Conservation (phyloP, 2,797 vertebrate species). For the Oceanodroma leucorhoa region DNA sequence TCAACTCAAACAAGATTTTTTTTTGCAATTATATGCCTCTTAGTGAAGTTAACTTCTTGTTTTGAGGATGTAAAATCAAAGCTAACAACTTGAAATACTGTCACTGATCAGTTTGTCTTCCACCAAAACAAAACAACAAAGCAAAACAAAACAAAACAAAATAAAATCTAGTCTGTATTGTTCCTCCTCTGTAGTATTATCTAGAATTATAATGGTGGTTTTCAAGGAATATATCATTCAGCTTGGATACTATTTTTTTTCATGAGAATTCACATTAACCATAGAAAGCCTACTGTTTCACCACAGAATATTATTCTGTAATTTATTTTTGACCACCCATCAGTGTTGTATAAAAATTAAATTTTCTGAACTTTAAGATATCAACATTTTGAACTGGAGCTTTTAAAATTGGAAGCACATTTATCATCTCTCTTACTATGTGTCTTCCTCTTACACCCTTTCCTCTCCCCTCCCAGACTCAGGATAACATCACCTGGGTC, state of each 20-base stretch:
- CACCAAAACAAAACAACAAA: neutral
- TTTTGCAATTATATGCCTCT: conserved; percentile 6
- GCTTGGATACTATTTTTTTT: neutral
- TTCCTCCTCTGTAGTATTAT: neutral
- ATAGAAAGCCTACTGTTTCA: neutral
- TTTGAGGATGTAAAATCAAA: conserved; percentile 46
- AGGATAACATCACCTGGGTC: neutral
- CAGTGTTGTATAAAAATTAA: neutral
- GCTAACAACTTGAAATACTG: conserved; percentile 22
- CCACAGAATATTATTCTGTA: neutral
- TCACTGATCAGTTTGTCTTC: neutral
- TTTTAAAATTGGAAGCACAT: neutral
- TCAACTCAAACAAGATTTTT: neutral
- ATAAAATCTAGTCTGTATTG: neutral
- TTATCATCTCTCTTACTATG: neutral
- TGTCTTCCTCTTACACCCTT: fast-evolving
- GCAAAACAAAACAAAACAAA: neutral
- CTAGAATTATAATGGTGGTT: neutral
- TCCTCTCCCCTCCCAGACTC: neutral
- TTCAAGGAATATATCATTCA: neutral
- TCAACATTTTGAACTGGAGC: neutral
- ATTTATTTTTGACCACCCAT: neutral
- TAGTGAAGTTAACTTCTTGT: conserved; percentile 16
- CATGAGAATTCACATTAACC: neutral
- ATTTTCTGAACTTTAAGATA: neutral